Evolutionary conservation across 2,797 vertebrate species (phyloP), one percentile per base, ranked within the genome.

Genomic region (Tapera naevia): DNA sequence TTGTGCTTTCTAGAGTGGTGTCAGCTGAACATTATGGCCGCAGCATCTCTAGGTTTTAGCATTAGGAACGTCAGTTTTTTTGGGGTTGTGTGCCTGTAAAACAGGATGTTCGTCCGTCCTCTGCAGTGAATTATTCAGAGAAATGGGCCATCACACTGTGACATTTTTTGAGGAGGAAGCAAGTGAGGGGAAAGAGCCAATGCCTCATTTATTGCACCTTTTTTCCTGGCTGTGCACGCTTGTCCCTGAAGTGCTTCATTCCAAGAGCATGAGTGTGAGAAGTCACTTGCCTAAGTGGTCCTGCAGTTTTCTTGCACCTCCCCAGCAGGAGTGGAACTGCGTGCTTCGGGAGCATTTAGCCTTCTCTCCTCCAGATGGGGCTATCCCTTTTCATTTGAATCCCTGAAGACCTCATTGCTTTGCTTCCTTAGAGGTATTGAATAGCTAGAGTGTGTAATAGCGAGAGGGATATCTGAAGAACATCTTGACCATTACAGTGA

Each of bases 361-460:
- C 32, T 37, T 89, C 56, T 89, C 28, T 90, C 89, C 95, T 97
- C 84, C 94, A 96, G 94, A 69, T 96, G 95, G 95, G 94, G 96
- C 93, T 96, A 33, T 97, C 95, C 71, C 76, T 93, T 97, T 93
- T 91, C 33, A 37, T 57, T 86, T 91, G 86, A 71, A 67, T 96
- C 80, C 78, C 70, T 24, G 62, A 71, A 72, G 88, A 46, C 48
- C 7, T 86, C 60, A 13, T 78, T 48, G 25, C 35, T 57, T 86
- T 45, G 50, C 33, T 83, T 81, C 30, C 13, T 43, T 71, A n/a
- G 4, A 64, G 62, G 71, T 94, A 13, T 45, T 79, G 53, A 64
- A 73, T 79, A 28, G 54, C n/a, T n/a, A n/a, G n/a, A n/a, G 53
- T 84, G n/a, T 8, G 0, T 70, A 54, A 66, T 33, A 90, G 69